Evolutionary conservation across 2,797 vertebrate species (phyloP), one percentile per base, ranked within the genome.

Genomic region (Zalophus californianus): DNA sequence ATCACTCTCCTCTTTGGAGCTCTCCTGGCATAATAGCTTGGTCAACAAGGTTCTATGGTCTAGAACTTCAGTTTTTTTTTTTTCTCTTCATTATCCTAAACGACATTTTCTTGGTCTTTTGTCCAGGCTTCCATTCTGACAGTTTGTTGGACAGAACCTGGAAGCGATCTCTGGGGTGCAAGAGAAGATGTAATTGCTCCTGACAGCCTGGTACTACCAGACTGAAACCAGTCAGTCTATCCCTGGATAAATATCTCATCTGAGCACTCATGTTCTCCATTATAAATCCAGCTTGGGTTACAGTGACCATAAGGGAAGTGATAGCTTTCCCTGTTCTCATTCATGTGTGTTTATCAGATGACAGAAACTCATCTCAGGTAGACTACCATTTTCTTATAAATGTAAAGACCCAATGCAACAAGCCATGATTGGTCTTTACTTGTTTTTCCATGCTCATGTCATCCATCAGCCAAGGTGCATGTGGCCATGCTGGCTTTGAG

Each of bases 361-460:
- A 78, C 44, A 86, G 44, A 90, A 94, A 87, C 44, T 96, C 56
- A 85, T 85, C 58, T 97, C 29, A 62, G 52, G 77, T 77, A 90
- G 52, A 44, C 35, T 18, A 90, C 79, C 35, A 2, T 90, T 90
- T 87, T 44, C 70, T 90, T 56, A 92, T 16, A 18, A 84, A 82
- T 64, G 7, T 64, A 87, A 90, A 92, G 44, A 50, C 41, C 10
- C 29, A 96, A 44, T 88, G n/a, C 25, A 60, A 80, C 48, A 93
- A 82, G 27, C 29, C 23, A 21, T 96, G 35, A 83, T 41, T 50
- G 32, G 21, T 72, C 14, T 66, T 84, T 66, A 73, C 72, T 52
- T 80, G 44, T 77, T 90, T 58, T 78, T 66, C 41, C 79, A 96
- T 62, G 35, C 32, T 27, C 86, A 10, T 66, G 60, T 75, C 62